Evolutionary conservation across 2,888 invertebrate genomes (phyloP).

Genomic region (Altica lythri): DNA sequence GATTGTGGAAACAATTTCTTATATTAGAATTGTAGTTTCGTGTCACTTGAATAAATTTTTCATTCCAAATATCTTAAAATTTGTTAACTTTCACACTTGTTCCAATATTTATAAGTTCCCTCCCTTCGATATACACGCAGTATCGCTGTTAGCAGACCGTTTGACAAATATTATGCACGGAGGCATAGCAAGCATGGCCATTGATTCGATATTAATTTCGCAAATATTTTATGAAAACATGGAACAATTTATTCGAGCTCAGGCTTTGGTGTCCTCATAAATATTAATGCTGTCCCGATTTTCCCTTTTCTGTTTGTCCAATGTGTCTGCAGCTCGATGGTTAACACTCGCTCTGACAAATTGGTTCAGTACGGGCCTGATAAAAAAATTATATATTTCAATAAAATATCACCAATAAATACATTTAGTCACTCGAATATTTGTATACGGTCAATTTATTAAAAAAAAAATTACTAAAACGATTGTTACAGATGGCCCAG

Average conservation of each 20-base stretch:
- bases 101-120: not conserved
- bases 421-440: no score
- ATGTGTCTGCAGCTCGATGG: slow-evolving; percentile 29
- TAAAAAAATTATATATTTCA: no score
- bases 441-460: no score
- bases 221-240: slow-evolving; percentile 54
- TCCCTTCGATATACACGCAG: slow-evolving; percentile 24
- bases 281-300: slow-evolving; percentile 51
- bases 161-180: slow-evolving; percentile 49
- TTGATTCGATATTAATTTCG: slow-evolving; percentile 53
- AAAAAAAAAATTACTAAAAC: no score
- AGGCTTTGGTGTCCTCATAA: slow-evolving; percentile 50
- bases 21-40: no score
- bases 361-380: slow-evolving; percentile 22
- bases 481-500: no score
- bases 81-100: no score
- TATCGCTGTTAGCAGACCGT: slow-evolving; percentile 42
- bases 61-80: no score
- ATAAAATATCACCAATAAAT: no score
- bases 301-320: slow-evolving; percentile 45
- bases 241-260: slow-evolving; percentile 53
- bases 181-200: slow-evolving; percentile 48
- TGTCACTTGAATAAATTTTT: no score
- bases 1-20: no score
- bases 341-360: slow-evolving; percentile 16